Percentiles rank a stretch among this genome's conserved stretches.
These are phyloP conservation scores for Trissolcus brochymenae DNA, from an alignment of 2,888 invertebrate genomes.

Conservation along the genomic window DNA sequence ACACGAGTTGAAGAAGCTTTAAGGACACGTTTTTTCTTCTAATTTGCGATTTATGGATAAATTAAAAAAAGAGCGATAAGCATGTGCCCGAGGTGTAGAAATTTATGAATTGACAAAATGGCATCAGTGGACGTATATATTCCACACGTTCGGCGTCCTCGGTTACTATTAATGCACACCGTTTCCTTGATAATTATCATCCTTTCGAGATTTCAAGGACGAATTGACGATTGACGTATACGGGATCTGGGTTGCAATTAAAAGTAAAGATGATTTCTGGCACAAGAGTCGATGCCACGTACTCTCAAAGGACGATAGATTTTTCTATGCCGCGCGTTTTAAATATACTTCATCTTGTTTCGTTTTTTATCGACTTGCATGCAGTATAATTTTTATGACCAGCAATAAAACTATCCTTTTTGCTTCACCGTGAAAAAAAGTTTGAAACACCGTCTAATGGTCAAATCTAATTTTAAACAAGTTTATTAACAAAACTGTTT, in stretches of 20 bases:
- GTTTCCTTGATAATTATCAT: conserved; percentile 59
- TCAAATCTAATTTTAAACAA: too few relatives aligned
- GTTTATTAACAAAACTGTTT: too few relatives aligned
- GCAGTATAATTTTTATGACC: too few relatives aligned
- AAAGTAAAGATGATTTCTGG: conserved; percentile 51
- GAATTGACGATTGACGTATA: conserved; percentile 52
- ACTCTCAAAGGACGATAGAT: conserved; percentile 36
- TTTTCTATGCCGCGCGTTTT: background rate
- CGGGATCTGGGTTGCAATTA: conserved; percentile 56
- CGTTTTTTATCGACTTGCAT: too few relatives aligned
- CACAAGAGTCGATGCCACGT: conserved; percentile 31
- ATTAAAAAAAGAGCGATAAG: background rate
- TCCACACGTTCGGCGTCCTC: conserved; percentile 36
- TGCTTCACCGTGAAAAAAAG: too few relatives aligned
- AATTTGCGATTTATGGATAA: too few relatives aligned
- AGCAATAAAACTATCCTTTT: too few relatives aligned
- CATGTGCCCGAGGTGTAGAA: background rate
- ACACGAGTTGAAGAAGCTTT: too few relatives aligned
- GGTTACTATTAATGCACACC: conserved; percentile 51
- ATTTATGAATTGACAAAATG: conserved; percentile 24
- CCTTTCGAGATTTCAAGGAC: conserved; percentile 60
- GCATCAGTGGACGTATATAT: conserved; percentile 22
- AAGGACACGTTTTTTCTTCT: too few relatives aligned
- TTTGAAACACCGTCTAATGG: too few relatives aligned
- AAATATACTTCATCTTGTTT: too few relatives aligned